phyloP scores from a whole-genome alignment of 2,797 vertebrate species.

The Dallia pectoralis region DNA sequence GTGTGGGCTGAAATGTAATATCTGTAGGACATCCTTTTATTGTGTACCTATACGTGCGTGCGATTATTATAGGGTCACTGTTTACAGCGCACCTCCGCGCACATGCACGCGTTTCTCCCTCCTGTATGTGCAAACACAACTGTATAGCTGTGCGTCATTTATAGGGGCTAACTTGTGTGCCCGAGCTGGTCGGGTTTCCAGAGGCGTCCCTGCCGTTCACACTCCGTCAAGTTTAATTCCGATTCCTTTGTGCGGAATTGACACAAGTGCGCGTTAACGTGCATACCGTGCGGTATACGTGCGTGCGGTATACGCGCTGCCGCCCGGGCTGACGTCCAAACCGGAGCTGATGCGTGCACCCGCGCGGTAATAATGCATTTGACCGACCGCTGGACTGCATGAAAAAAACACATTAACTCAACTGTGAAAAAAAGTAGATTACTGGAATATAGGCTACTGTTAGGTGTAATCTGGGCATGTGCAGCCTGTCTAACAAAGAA shows the following conservation, averaged over 20 bases:
- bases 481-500: slow-evolving; percentile 9
- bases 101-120: neutral
- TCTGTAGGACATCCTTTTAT: slow-evolving; percentile 45
- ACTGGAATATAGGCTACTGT: neutral
- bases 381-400: neutral
- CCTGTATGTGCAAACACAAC: neutral
- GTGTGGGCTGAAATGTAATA: slow-evolving; percentile 6
- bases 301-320: too few species aligned
- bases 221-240: slow-evolving; percentile 61
- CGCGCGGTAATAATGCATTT: slow-evolving; percentile 23
- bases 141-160: neutral
- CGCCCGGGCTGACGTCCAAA: slow-evolving; percentile 70
- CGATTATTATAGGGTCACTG: neutral
- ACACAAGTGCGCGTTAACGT: slow-evolving; percentile 53
- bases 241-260: slow-evolving; percentile 68
- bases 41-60: slow-evolving; percentile 29
- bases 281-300: too few species aligned
- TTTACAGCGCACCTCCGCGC: neutral
- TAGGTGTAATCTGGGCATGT: neutral
- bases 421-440: neutral
- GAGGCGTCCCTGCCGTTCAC: slow-evolving; percentile 16
- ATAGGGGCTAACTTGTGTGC: slow-evolving; percentile 1
- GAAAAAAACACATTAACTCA: neutral
- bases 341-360: slow-evolving; percentile 61
- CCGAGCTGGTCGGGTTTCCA: neutral